A percentile compares a stretch with the other conserved stretches of the same genome.
phyloP scores from a whole-genome alignment of 2,888 invertebrate genomes.

The Thymelicus acteon region DNA sequence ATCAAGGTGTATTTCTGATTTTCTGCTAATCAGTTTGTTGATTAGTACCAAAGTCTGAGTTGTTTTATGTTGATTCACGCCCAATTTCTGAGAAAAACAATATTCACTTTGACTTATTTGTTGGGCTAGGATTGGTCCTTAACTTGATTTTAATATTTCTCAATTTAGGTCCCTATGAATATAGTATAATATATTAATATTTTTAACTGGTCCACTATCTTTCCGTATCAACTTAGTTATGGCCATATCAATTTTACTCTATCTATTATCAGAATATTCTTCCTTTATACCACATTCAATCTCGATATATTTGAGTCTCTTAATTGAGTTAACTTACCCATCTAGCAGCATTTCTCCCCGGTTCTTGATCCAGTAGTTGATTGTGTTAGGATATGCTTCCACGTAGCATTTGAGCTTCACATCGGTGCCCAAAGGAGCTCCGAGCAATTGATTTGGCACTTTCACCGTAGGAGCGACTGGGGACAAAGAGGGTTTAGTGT shows the following conservation, averaged over 20 bases:
- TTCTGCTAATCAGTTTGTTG: not conserved
- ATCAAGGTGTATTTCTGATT: not conserved
- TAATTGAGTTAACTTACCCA: conserved; percentile 83
- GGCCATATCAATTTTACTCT: no score
- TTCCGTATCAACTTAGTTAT: no score
- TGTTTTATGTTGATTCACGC: no score
- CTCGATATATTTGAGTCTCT: not conserved
- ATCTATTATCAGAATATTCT: not conserved
- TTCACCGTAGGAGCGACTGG: conserved; percentile 95
- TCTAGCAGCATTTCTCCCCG: conserved; percentile 92
- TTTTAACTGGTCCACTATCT: no score
- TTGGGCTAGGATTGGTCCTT: no score
- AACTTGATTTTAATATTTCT: no score
- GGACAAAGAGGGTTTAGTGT: conserved; percentile 34
- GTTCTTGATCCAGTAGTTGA: conserved; percentile 92
- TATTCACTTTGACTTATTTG: no score
- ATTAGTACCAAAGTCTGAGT: no score
- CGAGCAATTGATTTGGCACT: conserved; percentile 94
- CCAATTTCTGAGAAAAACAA: no score
- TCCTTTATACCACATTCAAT: not conserved
- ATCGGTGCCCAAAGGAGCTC: conserved; percentile 93
- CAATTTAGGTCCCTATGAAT: no score
- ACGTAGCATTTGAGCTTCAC: conserved; percentile 94
- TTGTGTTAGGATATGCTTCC: conserved; percentile 91
- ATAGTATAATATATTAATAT: no score